phyloP scores from a whole-genome alignment of 1,140 invertebrate species.

The Rhizoglyphus robini region DNA sequence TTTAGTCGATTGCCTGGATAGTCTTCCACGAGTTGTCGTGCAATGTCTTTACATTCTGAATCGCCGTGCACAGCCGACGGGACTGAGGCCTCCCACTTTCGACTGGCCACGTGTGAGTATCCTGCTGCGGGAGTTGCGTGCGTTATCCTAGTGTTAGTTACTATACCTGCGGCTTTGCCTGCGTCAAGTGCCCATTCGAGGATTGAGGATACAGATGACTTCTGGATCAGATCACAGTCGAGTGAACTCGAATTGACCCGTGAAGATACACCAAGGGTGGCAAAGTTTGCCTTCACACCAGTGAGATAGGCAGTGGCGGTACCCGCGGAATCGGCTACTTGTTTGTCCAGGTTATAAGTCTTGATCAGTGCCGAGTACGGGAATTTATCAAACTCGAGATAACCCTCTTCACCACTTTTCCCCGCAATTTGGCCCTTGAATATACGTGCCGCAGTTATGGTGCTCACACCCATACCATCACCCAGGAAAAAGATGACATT shows the following conservation, averaged over 20 bases:
- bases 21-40: conserved; percentile 55
- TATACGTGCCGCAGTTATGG: conserved; percentile 62
- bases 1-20: conserved; percentile 55
- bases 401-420: conserved; percentile 46
- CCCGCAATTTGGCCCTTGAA: conserved; percentile 32
- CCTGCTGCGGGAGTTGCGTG: conserved; percentile 75
- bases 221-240: conserved; percentile 48
- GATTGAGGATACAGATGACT: conserved; percentile 46
- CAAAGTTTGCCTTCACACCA: conserved; percentile 69
- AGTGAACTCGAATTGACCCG: conserved; percentile 45
- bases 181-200: conserved; percentile 16
- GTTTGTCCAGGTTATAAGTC: conserved; percentile 16
- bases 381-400: conserved; percentile 64
- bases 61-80: conserved; percentile 34
- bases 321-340: conserved; percentile 59
- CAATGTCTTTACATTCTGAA: conserved; percentile 50
- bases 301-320: conserved; percentile 72
- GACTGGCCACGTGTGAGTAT: conserved; percentile 59
- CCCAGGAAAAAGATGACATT: conserved; percentile 83
- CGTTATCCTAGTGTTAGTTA: conserved; percentile 77
- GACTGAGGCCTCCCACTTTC: conserved; percentile 60
- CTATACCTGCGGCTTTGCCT: conserved; percentile 49
- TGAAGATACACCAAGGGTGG: conserved; percentile 58
- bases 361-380: conserved; percentile 54
- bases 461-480: conserved; percentile 83